These are phyloP conservation scores for Heliothis peltigera DNA, from an alignment of 2,888 invertebrate genomes.

Conservation along the genomic window DNA sequence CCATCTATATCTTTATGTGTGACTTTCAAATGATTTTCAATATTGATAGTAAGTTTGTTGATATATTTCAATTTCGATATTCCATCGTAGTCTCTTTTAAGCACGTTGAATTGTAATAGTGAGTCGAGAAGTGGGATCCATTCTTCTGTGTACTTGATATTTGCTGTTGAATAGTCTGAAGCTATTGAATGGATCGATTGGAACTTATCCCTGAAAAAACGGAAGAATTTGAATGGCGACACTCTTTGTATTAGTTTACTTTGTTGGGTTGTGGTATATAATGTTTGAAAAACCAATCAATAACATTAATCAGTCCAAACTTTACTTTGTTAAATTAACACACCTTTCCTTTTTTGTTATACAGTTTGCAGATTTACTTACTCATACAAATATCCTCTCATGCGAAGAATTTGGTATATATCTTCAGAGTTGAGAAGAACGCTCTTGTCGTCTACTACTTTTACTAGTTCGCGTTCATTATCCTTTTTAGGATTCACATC, in stretches of 20 bases:
- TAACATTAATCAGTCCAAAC: too few species aligned
- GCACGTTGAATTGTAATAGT: slow-evolving; percentile 59
- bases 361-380: too few species aligned
- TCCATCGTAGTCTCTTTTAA: slow-evolving; percentile 42
- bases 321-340: too few species aligned
- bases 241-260: too few species aligned
- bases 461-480: not conserved
- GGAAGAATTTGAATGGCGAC: too few species aligned
- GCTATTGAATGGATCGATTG: slow-evolving; percentile 37
- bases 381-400: slow-evolving; percentile 45
- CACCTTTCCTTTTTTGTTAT: too few species aligned
- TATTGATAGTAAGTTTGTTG: slow-evolving; percentile 11
- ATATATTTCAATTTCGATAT: slow-evolving; percentile 32
- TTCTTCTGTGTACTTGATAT: slow-evolving; percentile 67
- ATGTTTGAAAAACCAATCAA: too few species aligned
- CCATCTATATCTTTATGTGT: slow-evolving; percentile 11
- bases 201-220: slow-evolving; percentile 38
- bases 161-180: slow-evolving; percentile 90
- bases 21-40: slow-evolving; percentile 3
- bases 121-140: slow-evolving; percentile 54
- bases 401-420: slow-evolving; percentile 31
- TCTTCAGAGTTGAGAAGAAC: slow-evolving; percentile 12
- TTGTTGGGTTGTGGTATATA: too few species aligned
- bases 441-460: not conserved
- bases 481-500: not conserved